Percentiles rank a stretch among this genome's conserved stretches.
Conservation (phyloP, 2,113 vertebrate genomes). For the Chaetodon auriga region DNA sequence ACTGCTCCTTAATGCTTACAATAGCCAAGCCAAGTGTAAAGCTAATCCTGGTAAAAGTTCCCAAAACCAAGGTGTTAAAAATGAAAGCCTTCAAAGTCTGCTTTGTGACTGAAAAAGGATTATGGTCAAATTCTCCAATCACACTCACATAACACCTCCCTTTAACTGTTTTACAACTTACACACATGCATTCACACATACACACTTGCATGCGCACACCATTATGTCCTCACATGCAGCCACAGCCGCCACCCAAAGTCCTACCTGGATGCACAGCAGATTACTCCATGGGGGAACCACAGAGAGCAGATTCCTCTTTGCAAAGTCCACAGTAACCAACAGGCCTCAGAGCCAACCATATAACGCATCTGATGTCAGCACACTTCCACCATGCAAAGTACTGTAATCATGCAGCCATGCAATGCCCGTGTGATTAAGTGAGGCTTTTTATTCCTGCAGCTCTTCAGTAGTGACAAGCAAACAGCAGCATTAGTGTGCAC, state of each 20-base stretch:
- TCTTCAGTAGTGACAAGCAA: slow-evolving; percentile 69
- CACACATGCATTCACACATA: slow-evolving; percentile 21
- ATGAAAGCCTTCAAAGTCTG: slow-evolving; percentile 4
- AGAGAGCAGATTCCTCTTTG: slow-evolving; percentile 44
- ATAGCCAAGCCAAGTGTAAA: slow-evolving; percentile 18
- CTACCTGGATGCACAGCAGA: slow-evolving; percentile 59
- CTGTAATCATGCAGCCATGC: slow-evolving; percentile 91
- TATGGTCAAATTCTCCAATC: neutral
- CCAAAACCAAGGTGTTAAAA: slow-evolving; percentile 34
- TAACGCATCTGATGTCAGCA: slow-evolving; percentile 30
- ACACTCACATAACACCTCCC: neutral
- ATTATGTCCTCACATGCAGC: slow-evolving; percentile 33
- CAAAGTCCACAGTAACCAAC: slow-evolving; percentile 21
- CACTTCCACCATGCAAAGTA: slow-evolving; percentile 85
- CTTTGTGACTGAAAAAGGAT: neutral
- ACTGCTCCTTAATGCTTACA: slow-evolving; percentile 13
- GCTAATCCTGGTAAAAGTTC: slow-evolving; percentile 15
- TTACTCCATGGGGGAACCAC: slow-evolving; percentile 15
- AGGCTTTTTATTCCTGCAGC: slow-evolving; percentile 55
- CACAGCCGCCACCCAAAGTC: slow-evolving; percentile 37
- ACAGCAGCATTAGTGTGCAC: slow-evolving; percentile 73
- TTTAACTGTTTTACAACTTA: slow-evolving; percentile 15
- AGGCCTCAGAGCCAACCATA: slow-evolving; percentile 36
- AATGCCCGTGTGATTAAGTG: slow-evolving; percentile 63
- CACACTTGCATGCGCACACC: slow-evolving; percentile 14